phyloP scores from a whole-genome alignment of 2,888 invertebrate genomes.

The Mantis religiosa region DNA sequence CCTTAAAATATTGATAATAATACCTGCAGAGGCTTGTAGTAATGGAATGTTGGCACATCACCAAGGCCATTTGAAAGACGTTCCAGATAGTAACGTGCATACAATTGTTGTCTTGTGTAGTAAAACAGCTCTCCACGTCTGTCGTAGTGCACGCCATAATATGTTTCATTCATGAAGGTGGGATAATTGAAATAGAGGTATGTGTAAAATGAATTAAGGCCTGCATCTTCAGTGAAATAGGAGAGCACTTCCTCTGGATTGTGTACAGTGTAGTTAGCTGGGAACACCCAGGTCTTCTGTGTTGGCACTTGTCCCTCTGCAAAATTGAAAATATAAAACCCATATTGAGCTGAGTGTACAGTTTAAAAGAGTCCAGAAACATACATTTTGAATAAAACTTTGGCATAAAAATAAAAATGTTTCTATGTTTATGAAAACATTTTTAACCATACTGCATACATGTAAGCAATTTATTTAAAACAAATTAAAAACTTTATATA shows the following conservation, averaged over 20 bases:
- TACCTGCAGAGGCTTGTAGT: conserved; percentile 39
- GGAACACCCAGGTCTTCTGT: conserved; percentile 23
- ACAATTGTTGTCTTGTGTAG: conserved; percentile 61
- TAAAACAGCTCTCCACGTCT: conserved; percentile 43
- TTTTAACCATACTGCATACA: too few species aligned
- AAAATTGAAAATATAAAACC: not conserved
- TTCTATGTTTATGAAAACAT: too few species aligned
- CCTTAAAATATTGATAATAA: too few species aligned
- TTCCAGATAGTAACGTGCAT: conserved; percentile 70
- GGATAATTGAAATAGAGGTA: conserved; percentile 60
- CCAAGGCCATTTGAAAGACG: conserved; percentile 66
- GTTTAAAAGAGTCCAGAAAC: not conserved
- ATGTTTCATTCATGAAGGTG: conserved; percentile 57
- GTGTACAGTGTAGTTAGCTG: conserved; percentile 29
- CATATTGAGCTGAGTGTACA: not conserved
- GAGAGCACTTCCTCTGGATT: conserved; percentile 41
- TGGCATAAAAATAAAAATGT: too few species aligned
- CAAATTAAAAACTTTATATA: too few species aligned
- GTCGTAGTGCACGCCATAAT: conserved; percentile 46
- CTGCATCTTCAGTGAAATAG: conserved; percentile 69
- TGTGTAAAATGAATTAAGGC: conserved; percentile 62
- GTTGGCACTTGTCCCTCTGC: not conserved
- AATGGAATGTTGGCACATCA: conserved; percentile 58
- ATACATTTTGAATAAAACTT: too few species aligned
- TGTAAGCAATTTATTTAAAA: too few species aligned